Base-by-base conservation (phyloP, 2,797 vertebrate genomes). In the Falco berigora region DNA sequence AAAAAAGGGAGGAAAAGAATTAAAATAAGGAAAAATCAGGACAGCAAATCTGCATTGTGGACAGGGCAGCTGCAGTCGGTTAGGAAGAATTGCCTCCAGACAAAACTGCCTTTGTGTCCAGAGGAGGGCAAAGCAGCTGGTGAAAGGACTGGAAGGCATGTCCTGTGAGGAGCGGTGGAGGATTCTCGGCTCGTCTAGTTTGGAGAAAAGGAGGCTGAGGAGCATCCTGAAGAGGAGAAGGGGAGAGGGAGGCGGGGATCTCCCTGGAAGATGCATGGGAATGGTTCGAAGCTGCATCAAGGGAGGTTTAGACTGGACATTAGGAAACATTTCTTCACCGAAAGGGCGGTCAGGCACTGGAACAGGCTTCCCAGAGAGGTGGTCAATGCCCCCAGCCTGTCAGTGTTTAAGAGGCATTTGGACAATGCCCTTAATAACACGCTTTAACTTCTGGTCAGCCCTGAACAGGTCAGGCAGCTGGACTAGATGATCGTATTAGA, bases 401-500 rank as follows among this genome's bases (percentile, higher is more conserved):
- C 44, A 44, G 44, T 44, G 44, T 44, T 44, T 44, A 44, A 44
- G 44, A 44, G 44, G 44, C 44, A 44, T 44, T 44, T 44, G 44
- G 44, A 44, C 44, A 44, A 18, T 9, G 17, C 17, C 44, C 44
- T 18, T 44, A 44, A 44, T 44, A 44, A 44, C 44, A 44, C 8
- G 44, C 44, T 44, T 44, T 44, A 44, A 44, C 44, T 44, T 44
- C 44, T 44, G 17, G 44, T 44, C 44, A 44, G 44, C 44, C 44
- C 44, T 44, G 17, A 44, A 44, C 44, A 44, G 44, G 44, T 75
- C 81, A 67, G 62, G 46, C 61, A 69, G 19, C 18, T 46, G 56
- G 47, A 56, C 1, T 34, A 28, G 64, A 30, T 23, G 55, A 32
- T 10, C 2, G 0, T 42, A 42, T 0, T 52, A 49, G 6, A 84